Base-by-base conservation (phyloP, 35 echinoderm and acorn worm species). In the Patiria miniata region DNA sequence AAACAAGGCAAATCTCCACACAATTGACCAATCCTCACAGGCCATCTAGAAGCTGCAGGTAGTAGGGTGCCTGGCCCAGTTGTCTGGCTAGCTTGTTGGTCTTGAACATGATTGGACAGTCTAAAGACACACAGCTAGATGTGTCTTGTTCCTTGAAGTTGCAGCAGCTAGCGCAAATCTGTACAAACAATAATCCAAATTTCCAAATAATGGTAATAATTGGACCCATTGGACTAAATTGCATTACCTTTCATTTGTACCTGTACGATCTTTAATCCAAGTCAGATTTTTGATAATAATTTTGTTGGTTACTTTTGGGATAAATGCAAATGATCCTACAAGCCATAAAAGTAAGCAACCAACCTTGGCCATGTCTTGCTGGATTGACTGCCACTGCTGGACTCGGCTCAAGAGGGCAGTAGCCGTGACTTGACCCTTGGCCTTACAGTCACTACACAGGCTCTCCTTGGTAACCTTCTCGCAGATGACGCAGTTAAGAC, bases 401-500 rank as follows among this genome's bases (percentile, higher is more conserved):
- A 98, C 85, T 50, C 83, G 83, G 26, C 76, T 85, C 81, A 65
- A 86, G 6, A 98, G 68, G 2, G 83, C 83, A 22, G 92, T 73
- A 36, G 90, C 59, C 2, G 83, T 86, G 2, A 78, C 69, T 68
- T 98, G 96, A 50, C 92, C 82, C 39, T 91, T 90, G 36, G 59
- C 51, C 37, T 83, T 55, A 54, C 96, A 98, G 51, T 61, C 40
- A n/a, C 87, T 86, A 54, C 96, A 98, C 1, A 98, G 86, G 33
- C 92, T 89, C 16, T 88, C 86, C 83, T 98, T 79, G 57, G 92
- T 98, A 15, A 92, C 81, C 28, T 91, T 79, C 50, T 94, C 96
- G 78, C 96, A 98, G 17, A 94, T 80, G 1, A 83, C 85, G 78
- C 96, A 98, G 83, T 98, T 98, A 36, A 98, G 39, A 40, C 89